Evolutionary conservation across 2,888 invertebrate species (phyloP).

Genomic region (Cepaea hortensis): DNA sequence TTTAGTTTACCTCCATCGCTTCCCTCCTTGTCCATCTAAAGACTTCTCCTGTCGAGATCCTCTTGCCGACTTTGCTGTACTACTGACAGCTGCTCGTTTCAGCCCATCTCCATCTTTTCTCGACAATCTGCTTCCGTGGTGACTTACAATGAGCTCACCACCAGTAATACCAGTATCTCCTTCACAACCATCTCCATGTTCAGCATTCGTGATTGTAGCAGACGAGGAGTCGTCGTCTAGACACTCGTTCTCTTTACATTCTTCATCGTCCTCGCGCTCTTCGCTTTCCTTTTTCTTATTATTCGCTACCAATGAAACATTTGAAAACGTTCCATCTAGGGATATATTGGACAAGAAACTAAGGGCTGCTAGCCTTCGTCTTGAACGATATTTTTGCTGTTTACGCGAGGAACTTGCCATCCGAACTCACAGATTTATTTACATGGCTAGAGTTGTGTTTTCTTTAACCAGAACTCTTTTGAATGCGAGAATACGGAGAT

Average conservation of each 20-base stretch:
- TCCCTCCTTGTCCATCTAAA: conserved; percentile 32
- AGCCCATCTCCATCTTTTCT: conserved; percentile 32
- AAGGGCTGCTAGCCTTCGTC: conserved; percentile 86
- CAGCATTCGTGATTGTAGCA: background rate
- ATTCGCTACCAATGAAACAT: conserved; percentile 69
- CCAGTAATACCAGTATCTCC: background rate
- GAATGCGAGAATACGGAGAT: no score
- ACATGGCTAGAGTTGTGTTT: background rate
- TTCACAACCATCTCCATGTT: background rate
- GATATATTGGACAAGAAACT: conserved; percentile 96
- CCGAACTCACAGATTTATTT: conserved; percentile 30
- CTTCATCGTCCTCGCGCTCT: conserved; percentile 4
- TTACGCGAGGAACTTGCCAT: conserved; percentile 54
- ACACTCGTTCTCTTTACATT: background rate
- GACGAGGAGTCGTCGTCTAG: background rate
- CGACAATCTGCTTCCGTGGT: background rate
- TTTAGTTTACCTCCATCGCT: conserved; percentile 44
- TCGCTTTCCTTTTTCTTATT: background rate
- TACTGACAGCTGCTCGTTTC: conserved; percentile 21
- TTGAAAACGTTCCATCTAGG: conserved; percentile 88
- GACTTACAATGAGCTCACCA: background rate
- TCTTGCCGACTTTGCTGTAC: conserved; percentile 12
- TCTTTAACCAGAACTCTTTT: no score
- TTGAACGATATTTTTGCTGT: conserved; percentile 66
- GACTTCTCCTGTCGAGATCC: conserved; percentile 3